These are phyloP conservation scores for Chondrosia reniformis DNA, from an alignment of 37 sponge, comb jelly and placozoan species.

Conservation along the genomic window DNA sequence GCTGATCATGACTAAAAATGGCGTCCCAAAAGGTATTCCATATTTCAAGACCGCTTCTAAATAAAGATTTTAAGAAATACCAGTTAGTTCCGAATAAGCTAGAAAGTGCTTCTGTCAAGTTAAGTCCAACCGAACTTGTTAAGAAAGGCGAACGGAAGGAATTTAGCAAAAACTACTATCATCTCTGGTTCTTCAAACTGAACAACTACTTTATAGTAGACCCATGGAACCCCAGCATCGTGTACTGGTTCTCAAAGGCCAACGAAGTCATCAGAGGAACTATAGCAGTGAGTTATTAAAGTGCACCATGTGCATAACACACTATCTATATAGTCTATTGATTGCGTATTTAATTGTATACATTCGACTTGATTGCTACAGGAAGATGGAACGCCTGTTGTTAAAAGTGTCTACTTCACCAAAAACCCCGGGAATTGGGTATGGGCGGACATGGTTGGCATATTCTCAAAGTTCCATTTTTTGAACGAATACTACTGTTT, in stretches of 20 bases:
- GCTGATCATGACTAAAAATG: no score
- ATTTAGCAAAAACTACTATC: neutral
- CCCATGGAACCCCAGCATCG: conserved; percentile 4
- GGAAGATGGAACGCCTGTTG: conserved; percentile 8
- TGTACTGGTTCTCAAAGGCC: conserved; percentile 14
- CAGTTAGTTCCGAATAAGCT: no score
- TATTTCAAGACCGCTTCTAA: no score
- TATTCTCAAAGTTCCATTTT: neutral
- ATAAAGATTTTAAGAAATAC: no score
- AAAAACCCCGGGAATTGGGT: neutral
- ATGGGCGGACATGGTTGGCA: neutral
- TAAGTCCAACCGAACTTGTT: neutral
- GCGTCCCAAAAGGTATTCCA: no score
- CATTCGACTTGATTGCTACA: neutral
- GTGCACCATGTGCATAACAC: neutral
- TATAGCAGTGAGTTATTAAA: neutral
- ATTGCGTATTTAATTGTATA: no score
- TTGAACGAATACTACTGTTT: conserved; percentile 7
- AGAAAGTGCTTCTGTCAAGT: no score
- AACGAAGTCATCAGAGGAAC: conserved; percentile 9
- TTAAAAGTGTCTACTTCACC: neutral
- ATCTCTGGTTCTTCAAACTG: conserved; percentile 10
- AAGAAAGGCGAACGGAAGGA: conserved; percentile 1
- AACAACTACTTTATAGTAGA: conserved; percentile 9
- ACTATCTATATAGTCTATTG: no score